Conservation (phyloP, 2,113 vertebrate genomes). For the Odontophorus gujanensis region DNA sequence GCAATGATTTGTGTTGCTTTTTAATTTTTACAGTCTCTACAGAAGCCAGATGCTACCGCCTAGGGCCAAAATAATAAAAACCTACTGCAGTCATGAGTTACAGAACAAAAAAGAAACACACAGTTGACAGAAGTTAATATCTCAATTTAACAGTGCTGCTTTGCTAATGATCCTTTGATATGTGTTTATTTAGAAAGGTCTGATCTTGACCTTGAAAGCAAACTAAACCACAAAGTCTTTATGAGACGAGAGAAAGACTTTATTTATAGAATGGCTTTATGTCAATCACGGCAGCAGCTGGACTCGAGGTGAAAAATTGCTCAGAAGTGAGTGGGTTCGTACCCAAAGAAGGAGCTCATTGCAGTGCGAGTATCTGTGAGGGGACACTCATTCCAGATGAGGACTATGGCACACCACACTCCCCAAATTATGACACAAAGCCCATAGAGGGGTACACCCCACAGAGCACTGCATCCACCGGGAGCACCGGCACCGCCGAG, state of each 20-base stretch:
- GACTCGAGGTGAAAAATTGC: slow-evolving; percentile 48
- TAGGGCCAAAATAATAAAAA: slow-evolving; percentile 84
- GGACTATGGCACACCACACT: fast-evolving
- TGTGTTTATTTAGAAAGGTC: slow-evolving; percentile 87
- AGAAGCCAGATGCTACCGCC: slow-evolving; percentile 86
- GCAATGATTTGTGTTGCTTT: slow-evolving; percentile 86
- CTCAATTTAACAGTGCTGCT: slow-evolving; percentile 89
- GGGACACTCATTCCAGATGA: neutral
- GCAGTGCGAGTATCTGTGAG: fast-evolving
- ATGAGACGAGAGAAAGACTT: slow-evolving; percentile 85
- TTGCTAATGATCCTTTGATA: slow-evolving; percentile 87
- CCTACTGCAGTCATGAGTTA: slow-evolving; percentile 79
- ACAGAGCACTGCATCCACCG: neutral
- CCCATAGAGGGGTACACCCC: neutral
- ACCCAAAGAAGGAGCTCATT: fast-evolving
- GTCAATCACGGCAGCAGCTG: slow-evolving; percentile 87
- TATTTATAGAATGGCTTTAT: slow-evolving; percentile 93
- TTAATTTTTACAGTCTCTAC: slow-evolving; percentile 88
- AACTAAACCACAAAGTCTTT: slow-evolving; percentile 87
- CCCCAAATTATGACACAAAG: neutral
- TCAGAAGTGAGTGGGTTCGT: neutral
- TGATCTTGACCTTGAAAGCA: slow-evolving; percentile 93
- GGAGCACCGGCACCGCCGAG: neutral
- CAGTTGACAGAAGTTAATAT: slow-evolving; percentile 85
- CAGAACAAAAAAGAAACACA: slow-evolving; percentile 77